Evolutionary conservation across 2,113 vertebrate genomes (phyloP).

Genomic region (Chroicocephalus ridibundus): DNA sequence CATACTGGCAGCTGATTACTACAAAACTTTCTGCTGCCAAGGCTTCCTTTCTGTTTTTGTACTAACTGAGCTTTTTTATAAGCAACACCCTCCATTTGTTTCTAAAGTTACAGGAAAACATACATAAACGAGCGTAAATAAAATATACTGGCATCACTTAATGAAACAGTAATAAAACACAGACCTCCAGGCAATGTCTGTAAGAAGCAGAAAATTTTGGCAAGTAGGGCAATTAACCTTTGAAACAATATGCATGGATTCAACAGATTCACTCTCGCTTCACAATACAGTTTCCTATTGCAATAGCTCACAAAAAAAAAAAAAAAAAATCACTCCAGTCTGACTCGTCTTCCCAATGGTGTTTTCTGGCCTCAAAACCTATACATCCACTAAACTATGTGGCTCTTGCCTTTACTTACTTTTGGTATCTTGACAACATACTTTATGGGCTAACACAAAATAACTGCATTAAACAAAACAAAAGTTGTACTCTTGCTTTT

Average conservation of each 20-base stretch:
- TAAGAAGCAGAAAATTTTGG: not conserved
- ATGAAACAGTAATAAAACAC: not conserved
- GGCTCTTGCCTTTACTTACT: not conserved
- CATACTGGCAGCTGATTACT: not conserved
- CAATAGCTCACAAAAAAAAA: not conserved
- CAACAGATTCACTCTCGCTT: not conserved
- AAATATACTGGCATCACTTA: not conserved
- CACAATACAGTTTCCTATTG: not conserved
- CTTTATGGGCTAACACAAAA: not conserved
- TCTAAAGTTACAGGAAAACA: not conserved
- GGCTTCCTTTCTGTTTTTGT: not conserved
- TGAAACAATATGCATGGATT: not conserved
- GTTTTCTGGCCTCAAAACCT: not conserved
- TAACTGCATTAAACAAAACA: not conserved
- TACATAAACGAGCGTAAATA: not conserved
- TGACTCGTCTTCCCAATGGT: not conserved
- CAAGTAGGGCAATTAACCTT: not conserved
- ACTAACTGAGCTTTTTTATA: not conserved
- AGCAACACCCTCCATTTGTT: not conserved
- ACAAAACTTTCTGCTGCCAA: not conserved
- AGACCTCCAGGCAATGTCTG: not conserved
- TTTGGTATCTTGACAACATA: not conserved
- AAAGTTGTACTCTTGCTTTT: not conserved
- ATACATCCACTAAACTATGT: not conserved
- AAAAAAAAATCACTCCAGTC: not conserved